Evolutionary conservation across 2,888 invertebrate species (phyloP), one percentile per base, ranked within the genome.

Genomic region (Micoletzkya japonica): DNA sequence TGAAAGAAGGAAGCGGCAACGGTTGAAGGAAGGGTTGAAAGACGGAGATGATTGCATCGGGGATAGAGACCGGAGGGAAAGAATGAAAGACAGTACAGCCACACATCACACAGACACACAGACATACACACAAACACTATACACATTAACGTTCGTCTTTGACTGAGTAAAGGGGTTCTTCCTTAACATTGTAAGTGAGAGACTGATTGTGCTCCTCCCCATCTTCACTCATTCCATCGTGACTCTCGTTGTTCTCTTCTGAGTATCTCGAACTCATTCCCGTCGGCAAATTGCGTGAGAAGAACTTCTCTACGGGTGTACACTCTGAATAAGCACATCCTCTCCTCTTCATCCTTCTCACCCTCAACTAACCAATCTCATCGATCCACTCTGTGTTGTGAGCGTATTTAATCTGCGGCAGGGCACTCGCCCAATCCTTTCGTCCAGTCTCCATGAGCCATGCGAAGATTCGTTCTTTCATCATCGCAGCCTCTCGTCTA

Each of bases 331-430:
- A 26, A 14, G 14, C 10, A 4, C 14, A 26, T 30, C n/a, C 60
- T 24, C 6, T 60, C 6, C 4, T 24, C 6, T 17, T 26, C 10
- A 17, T n/a, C 37, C 28, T 7, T 4, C n/a, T 17, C 4, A n/a
- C 4, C 17, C 24, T 39, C 17, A 10, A 64, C 64, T 50, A 24
- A 64, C 64, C 64, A 26, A 64, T 64, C 20, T 64, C 64, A 34
- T 64, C 64, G 50, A 64, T 64, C 64, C 64, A 64, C 34, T 64
- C 64, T n/a, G 64, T 64, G n/a, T 64, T 64, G 32, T 64, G 64
- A 7, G 50, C 50, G 34, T 64, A 64, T 26, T 64, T 64, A 34
- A 64, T 64, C 49, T 34, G 14, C 7, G 50, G 49, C 7, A 64
- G 50, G 24, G n/a, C 50, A 32, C 50, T 64, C 20, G 64, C 64